These are phyloP conservation scores for Rhagophthalmus giganteus DNA, from an alignment of 2,888 invertebrate species.

Conservation along the genomic window DNA sequence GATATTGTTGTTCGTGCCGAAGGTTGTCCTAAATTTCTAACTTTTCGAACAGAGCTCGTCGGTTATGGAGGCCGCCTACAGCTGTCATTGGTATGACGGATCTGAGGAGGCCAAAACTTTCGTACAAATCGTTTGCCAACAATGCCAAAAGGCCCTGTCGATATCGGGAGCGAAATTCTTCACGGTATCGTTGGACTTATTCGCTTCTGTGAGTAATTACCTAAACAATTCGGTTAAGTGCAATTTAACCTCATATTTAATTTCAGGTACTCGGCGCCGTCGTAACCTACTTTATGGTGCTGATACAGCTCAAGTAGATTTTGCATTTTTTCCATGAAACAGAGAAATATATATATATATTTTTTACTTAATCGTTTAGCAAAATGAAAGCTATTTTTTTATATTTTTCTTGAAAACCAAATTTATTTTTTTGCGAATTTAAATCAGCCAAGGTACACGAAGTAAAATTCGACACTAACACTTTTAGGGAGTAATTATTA, in stretches of 20 bases:
- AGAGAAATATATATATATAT: not conserved
- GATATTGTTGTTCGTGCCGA: too few relatives aligned
- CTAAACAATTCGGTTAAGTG: not conserved
- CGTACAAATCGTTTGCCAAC: constrained; percentile 88
- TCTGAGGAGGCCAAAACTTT: constrained; percentile 89
- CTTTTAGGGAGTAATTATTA: not conserved
- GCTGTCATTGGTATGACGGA: constrained; percentile 89
- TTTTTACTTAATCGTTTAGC: not conserved
- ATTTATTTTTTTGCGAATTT: not conserved
- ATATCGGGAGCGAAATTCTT: constrained; percentile 90
- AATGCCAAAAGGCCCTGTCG: constrained; percentile 86
- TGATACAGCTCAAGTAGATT: constrained; percentile 80
- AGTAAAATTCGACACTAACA: not conserved
- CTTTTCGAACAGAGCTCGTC: constrained; percentile 72
- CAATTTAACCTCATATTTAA: not conserved
- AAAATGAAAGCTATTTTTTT: not conserved
- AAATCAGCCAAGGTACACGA: not conserved
- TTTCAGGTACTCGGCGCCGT: constrained; percentile 80
- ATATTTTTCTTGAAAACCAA: not conserved
- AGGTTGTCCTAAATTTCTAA: too few relatives aligned
- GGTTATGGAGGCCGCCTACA: constrained; percentile 89
- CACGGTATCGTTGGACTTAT: constrained; percentile 83
- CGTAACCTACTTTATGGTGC: constrained; percentile 89
- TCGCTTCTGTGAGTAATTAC: constrained; percentile 73
- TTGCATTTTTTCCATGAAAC: not conserved